Evolutionary conservation across 2,113 vertebrate species (phyloP).

Genomic region (Lagenorhynchus albirostris): DNA sequence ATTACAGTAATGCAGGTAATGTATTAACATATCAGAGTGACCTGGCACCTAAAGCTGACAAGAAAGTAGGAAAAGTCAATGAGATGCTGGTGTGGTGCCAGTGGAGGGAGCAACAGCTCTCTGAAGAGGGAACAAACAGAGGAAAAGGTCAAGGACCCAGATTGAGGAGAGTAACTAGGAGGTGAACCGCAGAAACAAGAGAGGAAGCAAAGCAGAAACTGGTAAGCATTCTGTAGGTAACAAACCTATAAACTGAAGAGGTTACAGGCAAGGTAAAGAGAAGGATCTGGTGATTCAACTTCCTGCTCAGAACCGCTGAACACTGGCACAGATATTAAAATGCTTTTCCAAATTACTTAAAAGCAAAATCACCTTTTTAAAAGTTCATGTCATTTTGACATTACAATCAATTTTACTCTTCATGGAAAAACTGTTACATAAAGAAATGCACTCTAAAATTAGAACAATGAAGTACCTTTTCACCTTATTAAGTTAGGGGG

Average conservation of each 20-base stretch:
- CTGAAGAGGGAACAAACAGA: not conserved
- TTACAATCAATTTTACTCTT: conserved; percentile 40
- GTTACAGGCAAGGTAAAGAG: not conserved
- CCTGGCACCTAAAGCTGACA: not conserved
- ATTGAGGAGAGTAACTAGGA: not conserved
- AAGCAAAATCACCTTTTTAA: conserved; percentile 39
- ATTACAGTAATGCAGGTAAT: not conserved
- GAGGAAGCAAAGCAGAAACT: not conserved
- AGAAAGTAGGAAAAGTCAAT: not conserved
- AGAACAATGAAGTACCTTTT: conserved; percentile 43
- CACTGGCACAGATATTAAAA: not conserved
- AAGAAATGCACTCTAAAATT: conserved; percentile 26
- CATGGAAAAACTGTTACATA: conserved; percentile 24
- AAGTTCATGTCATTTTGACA: conserved; percentile 44
- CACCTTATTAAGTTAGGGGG: not conserved
- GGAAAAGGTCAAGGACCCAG: not conserved
- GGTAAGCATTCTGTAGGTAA: not conserved
- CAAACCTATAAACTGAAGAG: not conserved
- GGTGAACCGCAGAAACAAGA: not conserved
- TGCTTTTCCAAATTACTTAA: conserved; percentile 45
- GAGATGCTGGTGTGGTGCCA: not conserved
- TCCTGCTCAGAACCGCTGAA: not conserved
- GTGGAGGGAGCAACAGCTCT: not conserved
- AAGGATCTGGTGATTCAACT: not conserved
- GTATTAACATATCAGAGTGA: not conserved